A percentile compares a stretch with the other conserved stretches of the same genome.
phyloP scores from a whole-genome alignment of 53 echinoderm and acorn worm genomes.

The Crossaster papposus region DNA sequence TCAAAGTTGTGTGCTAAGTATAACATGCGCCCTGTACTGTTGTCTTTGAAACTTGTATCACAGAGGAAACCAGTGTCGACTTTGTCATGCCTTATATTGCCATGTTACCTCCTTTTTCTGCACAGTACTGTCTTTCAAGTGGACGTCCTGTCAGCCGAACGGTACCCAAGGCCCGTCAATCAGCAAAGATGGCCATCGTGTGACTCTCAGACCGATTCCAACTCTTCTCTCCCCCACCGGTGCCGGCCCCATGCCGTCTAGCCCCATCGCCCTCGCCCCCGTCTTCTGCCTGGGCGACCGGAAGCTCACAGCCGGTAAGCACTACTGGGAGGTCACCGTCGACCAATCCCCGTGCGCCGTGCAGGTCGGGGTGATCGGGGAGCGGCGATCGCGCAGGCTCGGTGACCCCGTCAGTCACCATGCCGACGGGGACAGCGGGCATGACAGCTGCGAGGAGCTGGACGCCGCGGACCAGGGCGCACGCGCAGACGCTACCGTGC shows the following conservation, averaged over 20 bases:
- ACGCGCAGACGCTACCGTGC: slow-evolving; percentile 69
- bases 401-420: slow-evolving; percentile 64
- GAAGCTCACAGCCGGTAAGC: slow-evolving; percentile 69
- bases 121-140: slow-evolving; percentile 72
- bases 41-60: not conserved
- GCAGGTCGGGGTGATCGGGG: slow-evolving; percentile 74
- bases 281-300: slow-evolving; percentile 84
- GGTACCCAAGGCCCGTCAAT: slow-evolving; percentile 59
- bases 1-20: no score
- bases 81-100: not conserved
- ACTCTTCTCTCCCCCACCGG: slow-evolving; percentile 61
- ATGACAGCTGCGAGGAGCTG: slow-evolving; percentile 92
- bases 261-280: slow-evolving; percentile 73
- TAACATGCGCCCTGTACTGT: no score
- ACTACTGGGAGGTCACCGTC: slow-evolving; percentile 91
- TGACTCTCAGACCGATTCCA: slow-evolving; percentile 44
- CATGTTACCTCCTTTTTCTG: not conserved
- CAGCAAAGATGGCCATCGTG: slow-evolving; percentile 75
- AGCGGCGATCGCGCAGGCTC: slow-evolving; percentile 69
- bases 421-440: slow-evolving; percentile 93
- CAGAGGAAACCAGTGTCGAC: not conserved
- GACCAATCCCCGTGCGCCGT: slow-evolving; percentile 73
- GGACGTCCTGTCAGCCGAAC: slow-evolving; percentile 67
- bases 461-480: slow-evolving; percentile 68
- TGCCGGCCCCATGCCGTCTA: slow-evolving; percentile 62